Evolutionary conservation across 2,113 vertebrate genomes (phyloP).

Genomic region (Halcyon malimbica): DNA sequence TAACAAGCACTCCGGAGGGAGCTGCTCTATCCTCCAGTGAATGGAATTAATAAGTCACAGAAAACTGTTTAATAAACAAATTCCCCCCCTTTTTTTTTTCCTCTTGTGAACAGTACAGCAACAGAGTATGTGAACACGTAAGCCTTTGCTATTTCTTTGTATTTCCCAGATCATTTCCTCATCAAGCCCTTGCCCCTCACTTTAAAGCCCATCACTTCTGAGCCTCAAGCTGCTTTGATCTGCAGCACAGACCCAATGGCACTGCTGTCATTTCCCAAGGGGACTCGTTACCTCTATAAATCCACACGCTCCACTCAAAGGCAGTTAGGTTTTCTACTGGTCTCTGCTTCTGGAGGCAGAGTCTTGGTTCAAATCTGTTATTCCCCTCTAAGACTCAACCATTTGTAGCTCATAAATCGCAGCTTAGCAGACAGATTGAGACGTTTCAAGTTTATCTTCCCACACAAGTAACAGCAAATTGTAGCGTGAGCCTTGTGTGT

Average conservation of each 20-base stretch:
- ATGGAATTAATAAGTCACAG: background rate
- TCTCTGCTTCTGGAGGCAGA: background rate
- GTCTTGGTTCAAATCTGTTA: background rate
- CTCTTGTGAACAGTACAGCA: background rate
- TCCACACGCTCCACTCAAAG: background rate
- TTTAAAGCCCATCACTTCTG: background rate
- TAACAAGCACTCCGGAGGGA: background rate
- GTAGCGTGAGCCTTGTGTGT: background rate
- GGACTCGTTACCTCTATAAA: background rate
- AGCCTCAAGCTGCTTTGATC: slow-evolving; percentile 1
- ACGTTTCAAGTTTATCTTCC: slow-evolving; percentile 24
- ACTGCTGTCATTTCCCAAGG: background rate
- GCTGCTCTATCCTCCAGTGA: background rate
- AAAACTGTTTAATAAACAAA: slow-evolving; percentile 38
- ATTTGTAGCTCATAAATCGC: slow-evolving; percentile 27
- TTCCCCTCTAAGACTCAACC: background rate
- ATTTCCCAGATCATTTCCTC: background rate
- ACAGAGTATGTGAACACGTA: background rate
- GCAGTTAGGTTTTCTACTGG: background rate
- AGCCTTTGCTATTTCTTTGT: background rate
- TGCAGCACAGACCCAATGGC: background rate
- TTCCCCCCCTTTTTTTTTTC: background rate
- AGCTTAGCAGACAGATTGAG: slow-evolving; percentile 1
- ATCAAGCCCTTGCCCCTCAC: background rate
- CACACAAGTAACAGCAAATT: background rate